Evolutionary conservation across 2,888 invertebrate species (phyloP).

Genomic region (Melinaea menophilus): DNA sequence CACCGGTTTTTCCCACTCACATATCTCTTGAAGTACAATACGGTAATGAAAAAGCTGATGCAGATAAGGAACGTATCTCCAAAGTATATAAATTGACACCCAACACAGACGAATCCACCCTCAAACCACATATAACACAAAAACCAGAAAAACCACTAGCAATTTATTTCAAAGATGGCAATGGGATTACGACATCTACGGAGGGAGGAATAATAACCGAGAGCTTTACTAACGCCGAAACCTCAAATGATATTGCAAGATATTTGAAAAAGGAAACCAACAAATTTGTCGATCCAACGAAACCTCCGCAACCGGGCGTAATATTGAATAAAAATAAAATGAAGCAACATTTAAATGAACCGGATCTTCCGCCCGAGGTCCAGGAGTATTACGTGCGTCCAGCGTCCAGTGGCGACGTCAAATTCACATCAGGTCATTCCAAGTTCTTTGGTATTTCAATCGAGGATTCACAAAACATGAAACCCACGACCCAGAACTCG

Average conservation of each 20-base stretch:
- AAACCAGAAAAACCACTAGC: constrained; percentile 68
- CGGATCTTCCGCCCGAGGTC: constrained; percentile 42
- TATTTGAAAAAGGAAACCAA: constrained; percentile 36
- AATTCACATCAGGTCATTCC: constrained; percentile 80
- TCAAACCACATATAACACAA: constrained; percentile 70
- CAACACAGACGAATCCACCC: constrained; percentile 52
- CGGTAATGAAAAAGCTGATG: constrained; percentile 69
- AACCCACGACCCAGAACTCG: constrained; percentile 71
- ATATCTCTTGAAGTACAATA: constrained; percentile 74
- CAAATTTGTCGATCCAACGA: constrained; percentile 34
- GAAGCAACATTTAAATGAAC: constrained; percentile 36
- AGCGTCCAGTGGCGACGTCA: constrained; percentile 41
- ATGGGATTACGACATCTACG: constrained; percentile 43
- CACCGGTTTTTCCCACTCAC: constrained; percentile 66
- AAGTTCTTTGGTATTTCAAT: constrained; percentile 80
- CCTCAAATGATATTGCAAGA: constrained; percentile 48
- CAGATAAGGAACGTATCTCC: constrained; percentile 54
- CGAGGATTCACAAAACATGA: constrained; percentile 77
- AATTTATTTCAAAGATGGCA: constrained; percentile 59
- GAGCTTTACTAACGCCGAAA: constrained; percentile 52
- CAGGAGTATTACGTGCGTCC: constrained; percentile 46
- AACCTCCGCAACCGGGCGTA: constrained; percentile 9
- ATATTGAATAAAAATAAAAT: constrained; percentile 24
- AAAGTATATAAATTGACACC: constrained; percentile 48
- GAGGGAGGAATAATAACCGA: constrained; percentile 38